Evolutionary conservation across 1,140 invertebrate species (phyloP), one percentile per base, ranked within the genome.

Genomic region (Wasmannia auropunctata): DNA sequence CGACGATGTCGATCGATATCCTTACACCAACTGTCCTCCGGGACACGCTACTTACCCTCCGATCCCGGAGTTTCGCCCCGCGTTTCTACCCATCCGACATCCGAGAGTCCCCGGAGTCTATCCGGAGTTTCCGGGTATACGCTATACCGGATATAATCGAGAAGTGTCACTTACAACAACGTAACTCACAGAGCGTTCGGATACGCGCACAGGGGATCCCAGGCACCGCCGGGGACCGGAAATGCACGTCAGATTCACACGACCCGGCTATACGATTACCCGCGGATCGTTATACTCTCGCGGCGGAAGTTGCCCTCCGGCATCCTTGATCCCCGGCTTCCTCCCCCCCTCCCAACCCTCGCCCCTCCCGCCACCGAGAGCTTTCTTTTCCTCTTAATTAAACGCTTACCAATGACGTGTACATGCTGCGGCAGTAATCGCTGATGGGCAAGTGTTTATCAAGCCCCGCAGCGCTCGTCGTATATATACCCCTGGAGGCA

Each of bases 371-470:
- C n/a, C n/a, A n/a, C n/a, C n/a, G n/a, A n/a, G 46, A n/a, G 56
- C 43, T 69, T 46, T 54, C 31, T 76, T 43, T n/a, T 58, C 40
- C n/a, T 88, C 70, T 86, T 86, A 86, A 87, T 89, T 87, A 69
- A 72, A 60, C 80, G 90, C 93, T 94, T 94, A 94, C 93, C 93
- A 92, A 89, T 93, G 87, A 89, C 87, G 93, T 91, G 65, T 91
- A 93, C 93, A 94, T 94, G 93, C 54, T 93, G 93, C 91, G 90
- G 89, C 92, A 91, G 92, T 93, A 93, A 94, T 93, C 88, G 93
- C 91, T 93, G 93, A 93, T 92, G 88, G 92, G 91, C 86, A 93
- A 93, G 92, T 93, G 92, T 93, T 93, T 93, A 94, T 93, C 91
- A 93, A 90, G 87, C 87, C 91, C 88, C 81, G 88, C 91, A 90